These are phyloP conservation scores for Mimachlamys varia DNA, from an alignment of 2,888 invertebrate species.

Conservation along the genomic window DNA sequence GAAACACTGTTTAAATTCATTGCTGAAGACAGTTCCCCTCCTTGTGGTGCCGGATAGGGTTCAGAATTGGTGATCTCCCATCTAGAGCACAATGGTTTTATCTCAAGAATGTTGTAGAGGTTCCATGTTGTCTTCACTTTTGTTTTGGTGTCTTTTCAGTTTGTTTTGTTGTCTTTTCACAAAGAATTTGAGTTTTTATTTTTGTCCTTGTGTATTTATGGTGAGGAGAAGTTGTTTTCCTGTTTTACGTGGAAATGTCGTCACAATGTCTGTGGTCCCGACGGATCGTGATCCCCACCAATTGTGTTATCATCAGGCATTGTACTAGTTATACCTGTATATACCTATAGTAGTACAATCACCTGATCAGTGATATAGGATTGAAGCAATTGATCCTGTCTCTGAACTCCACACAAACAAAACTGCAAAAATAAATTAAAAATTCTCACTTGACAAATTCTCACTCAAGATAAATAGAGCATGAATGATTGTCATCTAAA, in stretches of 20 bases:
- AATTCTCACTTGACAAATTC: not conserved
- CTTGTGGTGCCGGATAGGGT: not conserved
- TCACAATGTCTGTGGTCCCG: not conserved
- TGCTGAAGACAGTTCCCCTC: not conserved
- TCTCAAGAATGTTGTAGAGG: not conserved
- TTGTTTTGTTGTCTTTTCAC: not conserved
- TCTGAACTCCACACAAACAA: not conserved
- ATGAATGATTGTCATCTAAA: not conserved
- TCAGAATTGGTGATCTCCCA: too few species aligned
- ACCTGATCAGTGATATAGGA: not conserved
- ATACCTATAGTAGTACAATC: not conserved
- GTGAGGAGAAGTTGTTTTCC: not conserved
- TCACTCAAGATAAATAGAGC: not conserved
- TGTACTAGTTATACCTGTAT: not conserved
- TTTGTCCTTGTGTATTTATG: not conserved
- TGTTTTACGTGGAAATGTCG: not conserved
- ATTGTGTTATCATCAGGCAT: not conserved
- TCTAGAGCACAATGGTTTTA: not conserved
- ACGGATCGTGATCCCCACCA: not conserved
- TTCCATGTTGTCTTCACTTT: not conserved
- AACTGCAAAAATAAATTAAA: not conserved
- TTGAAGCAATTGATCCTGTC: not conserved
- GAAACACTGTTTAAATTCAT: not conserved
- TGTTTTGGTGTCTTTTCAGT: not conserved
- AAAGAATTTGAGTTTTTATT: not conserved